These are phyloP conservation scores for Piaya cayana DNA, from an alignment of 2,113 vertebrate species.

Conservation along the genomic window DNA sequence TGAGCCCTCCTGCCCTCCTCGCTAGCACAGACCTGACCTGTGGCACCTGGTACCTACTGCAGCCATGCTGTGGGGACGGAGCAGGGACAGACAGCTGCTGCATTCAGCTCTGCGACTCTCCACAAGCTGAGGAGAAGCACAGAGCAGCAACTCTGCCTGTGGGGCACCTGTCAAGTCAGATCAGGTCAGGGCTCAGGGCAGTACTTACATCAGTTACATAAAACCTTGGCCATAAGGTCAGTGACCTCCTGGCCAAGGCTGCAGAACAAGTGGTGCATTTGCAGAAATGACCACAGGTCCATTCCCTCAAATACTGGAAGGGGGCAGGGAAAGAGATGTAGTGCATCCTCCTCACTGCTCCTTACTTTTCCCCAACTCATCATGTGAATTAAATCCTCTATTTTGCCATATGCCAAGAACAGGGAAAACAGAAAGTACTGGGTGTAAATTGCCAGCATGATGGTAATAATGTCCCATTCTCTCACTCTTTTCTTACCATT, in stretches of 20 bases:
- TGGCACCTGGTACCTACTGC: background rate
- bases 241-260: background rate
- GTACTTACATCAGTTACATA: background rate
- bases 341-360: rapidly evolving
- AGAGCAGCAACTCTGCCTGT: background rate
- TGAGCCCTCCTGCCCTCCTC: background rate
- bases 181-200: background rate
- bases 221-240: background rate
- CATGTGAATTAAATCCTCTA: background rate
- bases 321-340: rapidly evolving
- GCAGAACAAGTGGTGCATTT: background rate
- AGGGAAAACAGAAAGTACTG: background rate
- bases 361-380: background rate
- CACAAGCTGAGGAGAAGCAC: background rate
- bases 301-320: rapidly evolving
- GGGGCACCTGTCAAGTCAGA: background rate
- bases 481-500: background rate
- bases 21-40: background rate
- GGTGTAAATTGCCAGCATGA: background rate
- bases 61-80: background rate
- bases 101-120: background rate
- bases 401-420: background rate
- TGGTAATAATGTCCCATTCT: background rate
- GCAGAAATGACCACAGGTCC: too few species aligned
- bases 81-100: background rate